phyloP scores from a whole-genome alignment of 2,888 invertebrate species.

The Pristionchus arcanus region DNA sequence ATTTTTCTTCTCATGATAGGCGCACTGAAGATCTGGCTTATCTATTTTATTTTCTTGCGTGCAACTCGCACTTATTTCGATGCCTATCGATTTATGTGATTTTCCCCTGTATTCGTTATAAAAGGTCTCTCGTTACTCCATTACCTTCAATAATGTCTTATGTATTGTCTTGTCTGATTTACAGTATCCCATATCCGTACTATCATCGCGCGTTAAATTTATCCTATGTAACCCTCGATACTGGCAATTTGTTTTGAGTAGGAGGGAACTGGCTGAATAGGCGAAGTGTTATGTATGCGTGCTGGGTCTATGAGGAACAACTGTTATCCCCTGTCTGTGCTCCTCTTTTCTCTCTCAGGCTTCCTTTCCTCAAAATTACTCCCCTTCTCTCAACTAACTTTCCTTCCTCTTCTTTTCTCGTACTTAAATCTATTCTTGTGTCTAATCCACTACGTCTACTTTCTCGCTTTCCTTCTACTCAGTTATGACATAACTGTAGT shows the following conservation, averaged over 20 bases:
- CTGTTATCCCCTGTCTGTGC: constrained; percentile 33
- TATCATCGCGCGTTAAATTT: no score
- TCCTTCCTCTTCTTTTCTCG: constrained; percentile 8
- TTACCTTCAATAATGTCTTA: not conserved
- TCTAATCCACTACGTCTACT: constrained; percentile 10
- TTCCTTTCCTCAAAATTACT: constrained; percentile 42
- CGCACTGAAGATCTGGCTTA: not conserved
- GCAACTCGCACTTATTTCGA: no score
- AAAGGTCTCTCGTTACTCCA: not conserved
- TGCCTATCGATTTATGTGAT: no score
- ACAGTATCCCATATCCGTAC: not conserved
- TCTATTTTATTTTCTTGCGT: not conserved
- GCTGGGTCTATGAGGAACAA: constrained; percentile 8
- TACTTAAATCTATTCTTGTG: not conserved
- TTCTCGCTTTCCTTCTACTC: not conserved
- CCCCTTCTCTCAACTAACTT: constrained; percentile 20
- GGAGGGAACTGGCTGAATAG: constrained; percentile 36
- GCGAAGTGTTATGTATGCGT: not conserved
- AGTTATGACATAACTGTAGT: constrained; percentile 14
- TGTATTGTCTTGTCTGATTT: not conserved
- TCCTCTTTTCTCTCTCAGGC: constrained; percentile 47
- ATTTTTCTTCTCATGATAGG: no score
- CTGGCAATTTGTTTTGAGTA: constrained; percentile 7
- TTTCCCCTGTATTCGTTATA: not conserved
- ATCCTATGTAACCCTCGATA: not conserved